Evolutionary conservation across 2,797 vertebrate species (phyloP).

Genomic region (Psittacula echo): DNA sequence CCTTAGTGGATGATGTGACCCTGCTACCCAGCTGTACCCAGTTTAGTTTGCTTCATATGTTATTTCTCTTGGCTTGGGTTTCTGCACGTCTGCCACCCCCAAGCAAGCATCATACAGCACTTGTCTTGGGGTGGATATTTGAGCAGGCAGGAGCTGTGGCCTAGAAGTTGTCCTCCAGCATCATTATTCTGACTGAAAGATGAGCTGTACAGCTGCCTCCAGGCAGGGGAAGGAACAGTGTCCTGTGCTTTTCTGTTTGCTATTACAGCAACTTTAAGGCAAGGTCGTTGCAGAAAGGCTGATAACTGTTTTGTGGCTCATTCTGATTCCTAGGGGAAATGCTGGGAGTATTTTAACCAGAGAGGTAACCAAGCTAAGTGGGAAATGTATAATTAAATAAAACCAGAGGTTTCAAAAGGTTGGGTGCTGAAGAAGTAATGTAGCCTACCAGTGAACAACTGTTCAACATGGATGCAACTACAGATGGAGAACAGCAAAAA

Average conservation of each 20-base stretch:
- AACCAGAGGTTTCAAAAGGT: neutral
- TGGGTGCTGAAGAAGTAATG: neutral
- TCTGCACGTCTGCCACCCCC: neutral
- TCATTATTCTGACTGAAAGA: neutral
- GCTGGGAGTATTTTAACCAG: neutral
- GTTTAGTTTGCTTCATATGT: rapidly evolving
- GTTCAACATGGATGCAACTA: neutral
- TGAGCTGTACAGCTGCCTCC: neutral
- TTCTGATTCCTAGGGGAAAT: neutral
- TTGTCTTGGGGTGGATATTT: neutral
- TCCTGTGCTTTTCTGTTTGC: neutral
- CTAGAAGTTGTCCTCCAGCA: neutral
- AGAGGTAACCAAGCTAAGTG: neutral
- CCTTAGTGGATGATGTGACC: rapidly evolving
- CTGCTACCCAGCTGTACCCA: neutral
- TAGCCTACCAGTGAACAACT: neutral
- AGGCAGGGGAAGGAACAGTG: rapidly evolving
- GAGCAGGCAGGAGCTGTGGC: neutral
- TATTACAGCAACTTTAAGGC: neutral
- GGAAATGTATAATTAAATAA: neutral
- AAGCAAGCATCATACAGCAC: neutral
- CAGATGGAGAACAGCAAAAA: rapidly evolving
- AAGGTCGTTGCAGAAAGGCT: neutral
- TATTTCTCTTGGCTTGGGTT: neutral
- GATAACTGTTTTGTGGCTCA: neutral